Evolutionary conservation across 2,113 vertebrate genomes (phyloP).

Genomic region (Psettodes erumei): DNA sequence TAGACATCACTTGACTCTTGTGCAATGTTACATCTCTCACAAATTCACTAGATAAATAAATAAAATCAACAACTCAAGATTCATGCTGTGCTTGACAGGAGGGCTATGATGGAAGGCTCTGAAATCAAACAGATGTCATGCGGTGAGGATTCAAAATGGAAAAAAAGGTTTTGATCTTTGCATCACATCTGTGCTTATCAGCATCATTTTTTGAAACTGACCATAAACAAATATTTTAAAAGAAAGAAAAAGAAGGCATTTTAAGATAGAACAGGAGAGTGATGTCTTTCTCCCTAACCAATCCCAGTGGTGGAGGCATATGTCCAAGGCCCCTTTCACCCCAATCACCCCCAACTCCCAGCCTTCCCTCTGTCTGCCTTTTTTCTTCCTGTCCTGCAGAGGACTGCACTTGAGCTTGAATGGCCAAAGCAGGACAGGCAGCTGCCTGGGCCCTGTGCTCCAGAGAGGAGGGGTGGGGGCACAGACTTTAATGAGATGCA

Average conservation of each 20-base stretch:
- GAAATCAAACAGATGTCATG: neutral
- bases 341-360: slow-evolving; percentile 12
- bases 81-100: neutral
- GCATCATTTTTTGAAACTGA: neutral
- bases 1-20: slow-evolving; percentile 59
- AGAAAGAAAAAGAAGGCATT: neutral
- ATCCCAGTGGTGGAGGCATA: slow-evolving; percentile 71
- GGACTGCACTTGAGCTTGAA: slow-evolving; percentile 84
- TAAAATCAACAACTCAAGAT: neutral
- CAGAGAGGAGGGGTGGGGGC: slow-evolving; percentile 36
- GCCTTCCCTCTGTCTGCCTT: slow-evolving; percentile 46
- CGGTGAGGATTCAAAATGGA: neutral
- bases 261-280: neutral
- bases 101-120: neutral
- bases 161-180: neutral
- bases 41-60: neutral
- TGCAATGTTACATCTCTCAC: neutral
- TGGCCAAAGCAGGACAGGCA: slow-evolving; percentile 74
- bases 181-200: neutral
- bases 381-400: slow-evolving; percentile 57
- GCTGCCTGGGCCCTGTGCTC: slow-evolving; percentile 70
- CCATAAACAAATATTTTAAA: neutral
- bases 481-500: slow-evolving; percentile 80
- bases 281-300: neutral
- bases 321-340: slow-evolving; percentile 59